These are phyloP conservation scores for Aporophyla lueneburgensis DNA, from an alignment of 2,888 invertebrate genomes.

Conservation along the genomic window DNA sequence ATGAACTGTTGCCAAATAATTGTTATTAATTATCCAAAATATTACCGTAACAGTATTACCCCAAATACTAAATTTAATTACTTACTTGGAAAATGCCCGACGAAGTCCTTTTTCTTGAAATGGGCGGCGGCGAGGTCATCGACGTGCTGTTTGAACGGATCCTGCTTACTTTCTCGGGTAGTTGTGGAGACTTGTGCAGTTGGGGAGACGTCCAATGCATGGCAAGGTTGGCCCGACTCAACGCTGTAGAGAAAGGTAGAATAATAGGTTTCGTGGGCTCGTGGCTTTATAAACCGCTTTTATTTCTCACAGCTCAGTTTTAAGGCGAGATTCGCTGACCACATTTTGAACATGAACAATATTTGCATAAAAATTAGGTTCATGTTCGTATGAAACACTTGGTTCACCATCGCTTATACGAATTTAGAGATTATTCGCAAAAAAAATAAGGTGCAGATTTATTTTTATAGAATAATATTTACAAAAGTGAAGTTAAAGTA, in stretches of 20 bases:
- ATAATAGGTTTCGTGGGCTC: neutral
- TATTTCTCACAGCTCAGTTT: neutral
- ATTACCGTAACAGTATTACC: neutral
- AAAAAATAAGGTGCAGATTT: neutral
- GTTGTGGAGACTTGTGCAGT: conserved; percentile 49
- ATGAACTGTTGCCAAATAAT: too few relatives aligned
- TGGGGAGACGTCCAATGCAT: conserved; percentile 37
- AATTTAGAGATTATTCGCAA: neutral
- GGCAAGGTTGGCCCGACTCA: conserved; percentile 40
- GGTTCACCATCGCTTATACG: neutral
- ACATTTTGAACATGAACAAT: neutral
- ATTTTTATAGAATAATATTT: neutral
- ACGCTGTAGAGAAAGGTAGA: conserved; percentile 25
- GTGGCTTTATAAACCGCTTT: too few relatives aligned
- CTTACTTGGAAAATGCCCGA: conserved; percentile 83
- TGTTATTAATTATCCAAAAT: too few relatives aligned
- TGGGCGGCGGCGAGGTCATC: conserved; percentile 60
- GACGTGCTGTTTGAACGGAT: conserved; percentile 75
- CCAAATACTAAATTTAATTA: neutral
- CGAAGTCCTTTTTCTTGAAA: conserved; percentile 80
- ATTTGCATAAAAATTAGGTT: neutral
- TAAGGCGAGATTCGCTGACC: neutral
- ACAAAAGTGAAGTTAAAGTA: neutral
- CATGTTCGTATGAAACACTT: neutral
- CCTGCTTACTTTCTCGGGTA: conserved; percentile 69